Evolutionary conservation across 2,888 invertebrate genomes (phyloP).

Genomic region (Chymomyza fuscimana): DNA sequence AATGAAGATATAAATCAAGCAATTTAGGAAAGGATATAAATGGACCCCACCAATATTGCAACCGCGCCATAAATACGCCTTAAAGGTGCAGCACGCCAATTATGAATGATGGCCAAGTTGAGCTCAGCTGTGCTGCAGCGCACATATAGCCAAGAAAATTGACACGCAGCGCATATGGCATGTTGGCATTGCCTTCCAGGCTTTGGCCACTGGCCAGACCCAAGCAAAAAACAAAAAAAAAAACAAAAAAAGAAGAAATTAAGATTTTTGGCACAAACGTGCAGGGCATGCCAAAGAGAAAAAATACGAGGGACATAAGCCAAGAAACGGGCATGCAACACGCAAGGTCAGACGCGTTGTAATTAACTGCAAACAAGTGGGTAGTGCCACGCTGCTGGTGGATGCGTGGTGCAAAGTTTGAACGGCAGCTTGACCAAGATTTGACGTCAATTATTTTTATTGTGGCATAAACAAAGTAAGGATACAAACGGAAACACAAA

Average conservation of each 20-base stretch:
- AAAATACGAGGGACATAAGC: constrained; percentile 34
- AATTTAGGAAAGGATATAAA: neutral
- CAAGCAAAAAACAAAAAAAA: constrained; percentile 39
- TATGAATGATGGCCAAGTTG: constrained; percentile 56
- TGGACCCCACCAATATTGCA: constrained; percentile 32
- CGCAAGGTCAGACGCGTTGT: constrained; percentile 65
- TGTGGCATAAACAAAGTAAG: constrained; percentile 1
- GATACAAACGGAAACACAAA: neutral
- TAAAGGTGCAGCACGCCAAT: constrained; percentile 67
- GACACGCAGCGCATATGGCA: constrained; percentile 45
- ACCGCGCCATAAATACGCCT: constrained; percentile 47
- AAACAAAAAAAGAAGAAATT: constrained; percentile 58
- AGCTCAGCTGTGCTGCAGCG: constrained; percentile 30
- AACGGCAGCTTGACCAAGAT: constrained; percentile 35
- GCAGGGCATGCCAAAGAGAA: constrained; percentile 49
- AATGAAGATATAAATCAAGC: constrained; percentile 10
- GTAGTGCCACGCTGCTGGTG: constrained; percentile 17
- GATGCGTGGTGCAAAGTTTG: neutral
- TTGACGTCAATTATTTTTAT: constrained; percentile 60
- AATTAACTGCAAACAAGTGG: constrained; percentile 64
- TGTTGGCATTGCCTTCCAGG: constrained; percentile 29
- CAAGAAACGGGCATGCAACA: constrained; percentile 47
- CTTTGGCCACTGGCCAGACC: constrained; percentile 26
- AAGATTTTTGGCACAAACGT: constrained; percentile 72
- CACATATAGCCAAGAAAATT: constrained; percentile 49